A percentile compares a stretch with the other conserved stretches of the same genome.
These are phyloP conservation scores for Brachionus paranguensis DNA, from an alignment of 1,140 invertebrate genomes.

Conservation along the genomic window DNA sequence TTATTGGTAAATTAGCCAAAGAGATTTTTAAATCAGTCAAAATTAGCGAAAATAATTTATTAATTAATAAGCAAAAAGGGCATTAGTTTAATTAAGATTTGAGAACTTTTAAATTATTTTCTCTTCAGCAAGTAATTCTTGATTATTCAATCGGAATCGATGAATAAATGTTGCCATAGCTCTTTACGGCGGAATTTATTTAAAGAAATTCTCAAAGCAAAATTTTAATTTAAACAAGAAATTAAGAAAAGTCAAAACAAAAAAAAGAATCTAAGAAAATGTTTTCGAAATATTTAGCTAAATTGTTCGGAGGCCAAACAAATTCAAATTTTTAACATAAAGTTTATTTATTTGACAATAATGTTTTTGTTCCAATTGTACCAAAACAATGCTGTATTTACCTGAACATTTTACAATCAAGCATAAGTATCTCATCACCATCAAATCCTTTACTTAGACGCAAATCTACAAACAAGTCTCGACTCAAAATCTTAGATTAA, in stretches of 20 bases:
- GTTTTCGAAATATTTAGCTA: background rate
- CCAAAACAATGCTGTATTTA: background rate
- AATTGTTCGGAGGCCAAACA: background rate
- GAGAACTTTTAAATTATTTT: background rate
- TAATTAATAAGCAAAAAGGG: background rate
- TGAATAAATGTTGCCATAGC: slow-evolving; percentile 26
- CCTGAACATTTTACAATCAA: background rate
- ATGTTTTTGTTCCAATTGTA: background rate
- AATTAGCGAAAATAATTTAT: background rate
- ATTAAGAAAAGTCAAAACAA: background rate
- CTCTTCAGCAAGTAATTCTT: background rate
- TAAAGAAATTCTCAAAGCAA: background rate
- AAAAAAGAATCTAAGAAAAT: background rate
- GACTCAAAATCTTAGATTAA: background rate
- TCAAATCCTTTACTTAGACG: background rate
- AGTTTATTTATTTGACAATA: slow-evolving; percentile 4
- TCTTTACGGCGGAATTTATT: background rate
- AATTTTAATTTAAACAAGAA: background rate
- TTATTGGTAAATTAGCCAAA: background rate
- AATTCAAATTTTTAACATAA: background rate
- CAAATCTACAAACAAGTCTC: background rate
- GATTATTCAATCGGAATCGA: slow-evolving; percentile 14
- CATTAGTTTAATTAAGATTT: background rate
- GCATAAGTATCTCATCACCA: background rate
- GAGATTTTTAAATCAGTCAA: background rate